Evolutionary conservation across 2,113 vertebrate species (phyloP).

Genomic region (Pterocles orientalis): DNA sequence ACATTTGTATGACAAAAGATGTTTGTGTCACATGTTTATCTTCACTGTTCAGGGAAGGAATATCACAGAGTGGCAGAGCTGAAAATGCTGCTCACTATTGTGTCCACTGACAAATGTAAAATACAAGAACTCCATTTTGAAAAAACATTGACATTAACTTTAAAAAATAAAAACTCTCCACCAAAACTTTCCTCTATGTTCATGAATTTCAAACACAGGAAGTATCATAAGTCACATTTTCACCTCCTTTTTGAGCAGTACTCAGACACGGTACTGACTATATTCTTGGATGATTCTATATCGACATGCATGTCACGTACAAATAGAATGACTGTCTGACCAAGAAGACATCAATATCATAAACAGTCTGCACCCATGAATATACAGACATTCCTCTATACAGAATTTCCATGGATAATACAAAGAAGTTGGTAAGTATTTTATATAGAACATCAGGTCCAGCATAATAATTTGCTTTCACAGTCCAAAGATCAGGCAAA

Average conservation of each 20-base stretch:
- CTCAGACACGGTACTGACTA: background rate
- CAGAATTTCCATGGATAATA: background rate
- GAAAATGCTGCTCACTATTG: background rate
- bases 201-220: background rate
- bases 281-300: background rate
- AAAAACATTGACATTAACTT: background rate
- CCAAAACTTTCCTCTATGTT: background rate
- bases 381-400: background rate
- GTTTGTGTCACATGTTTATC: background rate
- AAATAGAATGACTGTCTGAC: background rate
- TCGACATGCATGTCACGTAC: background rate
- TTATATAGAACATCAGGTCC: background rate
- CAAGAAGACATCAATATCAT: background rate
- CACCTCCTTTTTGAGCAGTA: background rate
- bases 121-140: background rate
- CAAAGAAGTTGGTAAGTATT: background rate
- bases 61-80: rapidly evolving
- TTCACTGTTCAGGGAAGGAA: background rate
- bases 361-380: background rate
- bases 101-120: background rate
- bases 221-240: background rate
- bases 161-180: background rate
- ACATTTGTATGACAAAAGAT: background rate
- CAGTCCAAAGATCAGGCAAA: background rate
- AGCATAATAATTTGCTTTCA: background rate